A percentile compares a stretch with the other conserved stretches of the same genome.
These are phyloP conservation scores for Saccostrea glomerata DNA, from an alignment of 1,140 invertebrate genomes.

Conservation along the genomic window DNA sequence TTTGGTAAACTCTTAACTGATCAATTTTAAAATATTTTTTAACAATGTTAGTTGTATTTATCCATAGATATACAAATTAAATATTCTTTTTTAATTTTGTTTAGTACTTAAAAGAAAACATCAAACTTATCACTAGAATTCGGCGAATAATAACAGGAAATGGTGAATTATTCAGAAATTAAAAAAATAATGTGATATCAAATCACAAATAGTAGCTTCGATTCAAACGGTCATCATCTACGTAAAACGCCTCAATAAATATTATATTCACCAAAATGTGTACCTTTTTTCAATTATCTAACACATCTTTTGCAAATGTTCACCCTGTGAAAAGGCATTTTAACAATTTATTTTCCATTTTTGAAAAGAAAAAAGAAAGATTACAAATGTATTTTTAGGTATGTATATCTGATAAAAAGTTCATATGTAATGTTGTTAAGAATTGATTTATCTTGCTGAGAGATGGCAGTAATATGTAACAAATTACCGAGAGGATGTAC, in stretches of 20 bases:
- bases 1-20: no score
- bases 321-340: neutral
- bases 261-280: neutral
- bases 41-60: no score
- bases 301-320: neutral
- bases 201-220: no score
- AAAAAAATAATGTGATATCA: no score
- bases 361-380: neutral
- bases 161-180: no score
- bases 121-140: no score
- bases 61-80: no score
- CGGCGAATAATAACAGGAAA: no score
- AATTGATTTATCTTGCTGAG: neutral
- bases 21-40: no score
- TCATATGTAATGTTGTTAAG: neutral
- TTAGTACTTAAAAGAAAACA: no score
- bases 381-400: neutral
- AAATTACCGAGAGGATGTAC: neutral
- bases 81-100: no score
- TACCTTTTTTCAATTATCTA: neutral
- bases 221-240: no score
- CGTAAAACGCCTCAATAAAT: neutral
- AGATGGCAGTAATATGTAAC: constrained; percentile 9
- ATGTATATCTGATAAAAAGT: constrained; percentile 4
- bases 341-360: neutral